phyloP scores from a whole-genome alignment of 2,888 invertebrate species.

The Xestia xanthographa region DNA sequence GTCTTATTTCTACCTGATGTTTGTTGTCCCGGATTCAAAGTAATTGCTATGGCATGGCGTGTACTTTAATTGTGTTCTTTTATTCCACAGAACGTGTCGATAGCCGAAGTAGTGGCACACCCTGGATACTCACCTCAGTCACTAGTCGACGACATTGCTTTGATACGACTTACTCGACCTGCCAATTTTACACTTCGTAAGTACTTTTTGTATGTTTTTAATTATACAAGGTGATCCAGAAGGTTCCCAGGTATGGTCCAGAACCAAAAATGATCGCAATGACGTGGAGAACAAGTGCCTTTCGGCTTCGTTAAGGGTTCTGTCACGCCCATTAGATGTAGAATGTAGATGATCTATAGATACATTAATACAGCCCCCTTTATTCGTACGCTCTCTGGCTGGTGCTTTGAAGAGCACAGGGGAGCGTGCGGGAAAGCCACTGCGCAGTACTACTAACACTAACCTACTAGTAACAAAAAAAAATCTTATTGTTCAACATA shows the following conservation, averaged over 20 bases:
- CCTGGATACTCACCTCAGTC: constrained; percentile 84
- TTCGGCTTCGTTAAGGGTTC: too few species aligned
- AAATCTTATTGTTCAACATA: neutral
- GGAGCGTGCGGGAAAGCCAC: neutral
- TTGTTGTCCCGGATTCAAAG: neutral
- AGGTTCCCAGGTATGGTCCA: too few species aligned
- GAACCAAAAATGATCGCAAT: too few species aligned
- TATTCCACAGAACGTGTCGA: constrained; percentile 81
- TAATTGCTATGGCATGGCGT: neutral
- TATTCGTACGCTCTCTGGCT: neutral
- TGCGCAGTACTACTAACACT: neutral
- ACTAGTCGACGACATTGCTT: constrained; percentile 90
- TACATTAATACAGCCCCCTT: neutral
- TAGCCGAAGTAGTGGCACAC: constrained; percentile 87
- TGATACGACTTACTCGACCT: constrained; percentile 87
- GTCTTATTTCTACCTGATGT: neutral
- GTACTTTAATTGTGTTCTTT: constrained; percentile 20
- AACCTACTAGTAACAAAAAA: neutral
- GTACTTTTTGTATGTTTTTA: constrained; percentile 27
- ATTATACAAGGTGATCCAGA: neutral
- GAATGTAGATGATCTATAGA: neutral
- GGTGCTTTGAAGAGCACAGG: neutral
- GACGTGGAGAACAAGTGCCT: too few species aligned
- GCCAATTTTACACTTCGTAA: constrained; percentile 85
- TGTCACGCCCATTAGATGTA: neutral